Evolutionary conservation across 2,888 invertebrate species (phyloP).

Genomic region (Miltochrista miniata): DNA sequence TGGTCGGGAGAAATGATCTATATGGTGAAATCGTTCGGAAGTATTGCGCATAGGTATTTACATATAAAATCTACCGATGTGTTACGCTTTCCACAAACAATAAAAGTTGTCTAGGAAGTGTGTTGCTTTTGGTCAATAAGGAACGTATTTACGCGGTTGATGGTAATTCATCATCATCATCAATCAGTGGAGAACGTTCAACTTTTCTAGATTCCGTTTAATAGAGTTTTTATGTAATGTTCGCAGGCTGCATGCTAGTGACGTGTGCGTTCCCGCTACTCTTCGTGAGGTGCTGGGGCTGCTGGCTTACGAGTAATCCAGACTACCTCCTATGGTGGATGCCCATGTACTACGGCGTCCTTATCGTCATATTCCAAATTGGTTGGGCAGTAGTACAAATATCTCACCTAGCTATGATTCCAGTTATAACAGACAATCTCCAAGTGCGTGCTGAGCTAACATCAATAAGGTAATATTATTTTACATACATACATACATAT

Average conservation of each 20-base stretch:
- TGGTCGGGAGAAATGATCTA: no score
- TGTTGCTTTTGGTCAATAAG: no score
- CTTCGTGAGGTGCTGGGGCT: slow-evolving; percentile 88
- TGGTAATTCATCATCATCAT: no score
- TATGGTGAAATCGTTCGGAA: no score
- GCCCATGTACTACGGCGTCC: slow-evolving; percentile 81
- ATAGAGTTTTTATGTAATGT: neutral
- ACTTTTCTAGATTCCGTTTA: no score
- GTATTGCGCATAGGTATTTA: no score
- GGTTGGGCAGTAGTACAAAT: slow-evolving; percentile 98
- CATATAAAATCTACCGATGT: no score
- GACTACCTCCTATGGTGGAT: slow-evolving; percentile 77
- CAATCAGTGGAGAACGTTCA: no score
- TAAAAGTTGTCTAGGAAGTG: no score
- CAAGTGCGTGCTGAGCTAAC: slow-evolving; percentile 90
- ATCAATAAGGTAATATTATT: slow-evolving; percentile 86
- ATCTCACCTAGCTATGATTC: slow-evolving; percentile 95
- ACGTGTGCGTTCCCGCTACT: slow-evolving; percentile 90
- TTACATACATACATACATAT: no score
- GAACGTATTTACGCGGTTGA: no score
- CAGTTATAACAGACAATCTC: slow-evolving; percentile 88
- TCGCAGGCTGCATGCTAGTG: slow-evolving; percentile 86
- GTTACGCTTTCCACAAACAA: no score
- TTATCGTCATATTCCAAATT: slow-evolving; percentile 92
- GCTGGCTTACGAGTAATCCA: slow-evolving; percentile 59